Evolutionary conservation across 30 jellyfish, hydroid and myxozoan genomes (phyloP).

Genomic region (Pseudorhiza aurosa): DNA sequence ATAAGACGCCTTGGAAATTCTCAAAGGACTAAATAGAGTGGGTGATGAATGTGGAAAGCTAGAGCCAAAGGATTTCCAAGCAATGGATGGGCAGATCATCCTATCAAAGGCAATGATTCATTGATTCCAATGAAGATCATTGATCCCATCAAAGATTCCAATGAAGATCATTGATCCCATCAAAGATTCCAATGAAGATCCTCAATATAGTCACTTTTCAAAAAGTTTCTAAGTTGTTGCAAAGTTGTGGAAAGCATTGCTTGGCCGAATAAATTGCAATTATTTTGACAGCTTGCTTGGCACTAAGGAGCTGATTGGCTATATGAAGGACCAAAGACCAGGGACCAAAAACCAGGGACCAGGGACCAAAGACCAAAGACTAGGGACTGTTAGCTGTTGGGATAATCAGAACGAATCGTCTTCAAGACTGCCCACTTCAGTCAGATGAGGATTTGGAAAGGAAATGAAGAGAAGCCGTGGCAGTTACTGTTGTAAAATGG

Average conservation of each 20-base stretch:
- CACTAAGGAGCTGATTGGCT: slow-evolving; percentile 49
- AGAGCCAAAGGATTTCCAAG: slow-evolving; percentile 75
- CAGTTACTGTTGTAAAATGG: slow-evolving; percentile 69
- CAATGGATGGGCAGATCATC: slow-evolving; percentile 78
- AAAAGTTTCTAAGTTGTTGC: slow-evolving; percentile 80
- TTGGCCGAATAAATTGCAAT: slow-evolving; percentile 31
- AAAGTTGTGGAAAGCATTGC: slow-evolving; percentile 60
- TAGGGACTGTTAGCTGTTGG: slow-evolving; percentile 76
- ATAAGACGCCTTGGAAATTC: too few species aligned
- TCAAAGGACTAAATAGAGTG: slow-evolving; percentile 25
- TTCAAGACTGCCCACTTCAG: slow-evolving; percentile 66
- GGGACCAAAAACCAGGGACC: too few species aligned
- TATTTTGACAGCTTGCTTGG: slow-evolving; percentile 79
- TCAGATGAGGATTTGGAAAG: slow-evolving; percentile 59
- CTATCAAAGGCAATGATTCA: slow-evolving; percentile 74
- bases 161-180: slow-evolving; percentile 70
- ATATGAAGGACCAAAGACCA: slow-evolving; percentile 44
- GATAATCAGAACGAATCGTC: slow-evolving; percentile 74
- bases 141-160: too few species aligned
- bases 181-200: slow-evolving; percentile 32
- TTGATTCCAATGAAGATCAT: too few species aligned
- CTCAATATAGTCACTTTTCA: slow-evolving; percentile 45
- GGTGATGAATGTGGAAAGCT: slow-evolving; percentile 12
- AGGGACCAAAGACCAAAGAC: too few species aligned
- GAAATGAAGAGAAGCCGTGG: slow-evolving; percentile 57